Evolutionary conservation across 2,113 vertebrate species (phyloP).

Genomic region (Alaudala cheleensis): DNA sequence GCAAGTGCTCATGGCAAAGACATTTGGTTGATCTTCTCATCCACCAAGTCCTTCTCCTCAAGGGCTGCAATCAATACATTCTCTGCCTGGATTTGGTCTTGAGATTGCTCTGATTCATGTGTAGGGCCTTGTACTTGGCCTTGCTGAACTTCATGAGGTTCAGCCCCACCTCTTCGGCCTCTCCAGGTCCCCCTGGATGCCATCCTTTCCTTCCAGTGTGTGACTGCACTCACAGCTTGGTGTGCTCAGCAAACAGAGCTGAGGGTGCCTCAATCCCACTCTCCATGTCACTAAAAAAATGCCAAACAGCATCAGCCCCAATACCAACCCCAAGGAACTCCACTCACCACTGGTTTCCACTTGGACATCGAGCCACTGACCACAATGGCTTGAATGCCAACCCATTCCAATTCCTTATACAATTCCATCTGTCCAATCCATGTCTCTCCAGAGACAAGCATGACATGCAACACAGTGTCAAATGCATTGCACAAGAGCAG

Average conservation of each 20-base stretch:
- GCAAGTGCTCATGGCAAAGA: not conserved
- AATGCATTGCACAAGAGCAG: not conserved
- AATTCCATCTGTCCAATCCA: not conserved
- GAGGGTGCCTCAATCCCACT: not conserved
- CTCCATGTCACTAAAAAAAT: not conserved
- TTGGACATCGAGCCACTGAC: not conserved
- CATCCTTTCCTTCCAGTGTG: not conserved
- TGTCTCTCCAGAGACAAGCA: not conserved
- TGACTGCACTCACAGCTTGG: not conserved
- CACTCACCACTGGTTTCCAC: not conserved
- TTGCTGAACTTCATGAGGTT: not conserved
- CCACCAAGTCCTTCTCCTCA: not conserved
- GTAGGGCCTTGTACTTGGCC: not conserved
- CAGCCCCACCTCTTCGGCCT: not conserved
- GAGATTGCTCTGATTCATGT: not conserved
- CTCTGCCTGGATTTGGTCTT: not conserved
- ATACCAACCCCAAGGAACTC: not conserved
- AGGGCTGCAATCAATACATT: not conserved
- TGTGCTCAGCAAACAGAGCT: not conserved
- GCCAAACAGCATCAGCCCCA: not conserved
- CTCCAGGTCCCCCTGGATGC: not conserved
- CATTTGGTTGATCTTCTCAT: not conserved
- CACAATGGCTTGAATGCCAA: rapidly evolving
- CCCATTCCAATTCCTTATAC: not conserved
- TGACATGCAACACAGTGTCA: not conserved